A percentile compares a stretch with the other conserved stretches of the same genome.
Evolutionary conservation across 2,888 invertebrate genomes (phyloP).

Genomic region (Campopleginae sp.): DNA sequence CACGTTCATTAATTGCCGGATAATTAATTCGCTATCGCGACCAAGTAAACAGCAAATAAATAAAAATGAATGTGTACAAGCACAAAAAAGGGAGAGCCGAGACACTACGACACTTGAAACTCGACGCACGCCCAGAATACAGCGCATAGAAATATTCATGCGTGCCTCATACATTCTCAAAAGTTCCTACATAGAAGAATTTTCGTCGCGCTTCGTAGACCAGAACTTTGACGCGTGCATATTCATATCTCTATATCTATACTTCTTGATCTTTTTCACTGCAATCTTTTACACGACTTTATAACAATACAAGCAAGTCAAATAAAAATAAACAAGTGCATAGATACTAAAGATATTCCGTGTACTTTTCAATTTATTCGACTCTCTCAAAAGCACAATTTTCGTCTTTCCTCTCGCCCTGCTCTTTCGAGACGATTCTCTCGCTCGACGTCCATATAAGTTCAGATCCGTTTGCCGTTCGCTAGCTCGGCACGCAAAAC

Average conservation of each 20-base stretch:
- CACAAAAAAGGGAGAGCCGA: slow-evolving; percentile 5
- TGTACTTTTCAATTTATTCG: slow-evolving; percentile 3
- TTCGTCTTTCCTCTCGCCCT: slow-evolving; percentile 1
- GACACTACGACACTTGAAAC: background rate
- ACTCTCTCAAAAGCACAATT: slow-evolving; percentile 8
- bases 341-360: slow-evolving; percentile 45
- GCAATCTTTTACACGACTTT: slow-evolving; percentile 30
- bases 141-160: background rate
- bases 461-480: slow-evolving; percentile 39
- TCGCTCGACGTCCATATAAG: background rate
- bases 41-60: slow-evolving; percentile 40
- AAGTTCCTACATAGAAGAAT: slow-evolving; percentile 51
- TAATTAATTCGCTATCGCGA: slow-evolving; percentile 56
- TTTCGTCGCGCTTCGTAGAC: slow-evolving; percentile 74
- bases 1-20: slow-evolving; percentile 58
- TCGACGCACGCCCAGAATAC: background rate
- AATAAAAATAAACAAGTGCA: slow-evolving; percentile 67
- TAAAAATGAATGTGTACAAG: slow-evolving; percentile 45
- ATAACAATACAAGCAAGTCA: slow-evolving; percentile 49
- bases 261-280: slow-evolving; percentile 52
- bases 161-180: background rate
- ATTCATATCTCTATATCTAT: slow-evolving; percentile 4
- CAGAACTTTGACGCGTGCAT: slow-evolving; percentile 69
- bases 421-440: background rate
- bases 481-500: slow-evolving; percentile 45